Evolutionary conservation across 2,888 invertebrate genomes (phyloP).

Genomic region (Gastracanthus pulcherrimus): DNA sequence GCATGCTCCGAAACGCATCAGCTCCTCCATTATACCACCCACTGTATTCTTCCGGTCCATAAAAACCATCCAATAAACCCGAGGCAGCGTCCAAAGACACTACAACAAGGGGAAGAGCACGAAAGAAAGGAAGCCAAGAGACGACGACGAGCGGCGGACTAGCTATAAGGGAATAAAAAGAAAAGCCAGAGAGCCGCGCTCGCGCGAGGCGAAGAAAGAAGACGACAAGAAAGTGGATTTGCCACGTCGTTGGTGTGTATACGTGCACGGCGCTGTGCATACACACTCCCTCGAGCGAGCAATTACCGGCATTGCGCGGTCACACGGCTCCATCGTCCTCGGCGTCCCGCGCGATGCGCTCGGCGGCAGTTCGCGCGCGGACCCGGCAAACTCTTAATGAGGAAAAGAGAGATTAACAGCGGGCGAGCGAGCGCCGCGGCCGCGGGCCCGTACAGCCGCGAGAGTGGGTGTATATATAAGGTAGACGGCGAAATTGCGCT

Average conservation of each 20-base stretch:
- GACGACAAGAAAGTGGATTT: constrained; percentile 39
- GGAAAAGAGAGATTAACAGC: constrained; percentile 46
- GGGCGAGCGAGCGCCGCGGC: no score
- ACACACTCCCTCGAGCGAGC: not conserved
- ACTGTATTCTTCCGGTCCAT: not conserved
- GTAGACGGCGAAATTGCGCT: not conserved
- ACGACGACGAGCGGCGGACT: not conserved
- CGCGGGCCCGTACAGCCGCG: not conserved
- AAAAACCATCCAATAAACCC: not conserved
- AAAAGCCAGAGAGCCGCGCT: not conserved
- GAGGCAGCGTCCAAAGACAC: not conserved
- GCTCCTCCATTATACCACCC: no score
- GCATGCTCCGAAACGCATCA: no score
- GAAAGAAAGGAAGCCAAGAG: not conserved
- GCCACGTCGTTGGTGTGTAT: not conserved
- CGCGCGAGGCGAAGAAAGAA: not conserved
- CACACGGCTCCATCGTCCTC: no score
- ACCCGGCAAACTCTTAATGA: constrained; percentile 40
- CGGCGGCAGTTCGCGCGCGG: constrained; percentile 6
- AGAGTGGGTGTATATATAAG: no score
- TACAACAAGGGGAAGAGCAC: no score
- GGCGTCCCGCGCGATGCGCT: no score
- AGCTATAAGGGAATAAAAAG: not conserved
- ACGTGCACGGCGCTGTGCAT: not conserved
- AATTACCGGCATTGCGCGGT: constrained; percentile 34